phyloP scores from a whole-genome alignment of 2,797 vertebrate genomes.

The Sparidentex hasta region DNA sequence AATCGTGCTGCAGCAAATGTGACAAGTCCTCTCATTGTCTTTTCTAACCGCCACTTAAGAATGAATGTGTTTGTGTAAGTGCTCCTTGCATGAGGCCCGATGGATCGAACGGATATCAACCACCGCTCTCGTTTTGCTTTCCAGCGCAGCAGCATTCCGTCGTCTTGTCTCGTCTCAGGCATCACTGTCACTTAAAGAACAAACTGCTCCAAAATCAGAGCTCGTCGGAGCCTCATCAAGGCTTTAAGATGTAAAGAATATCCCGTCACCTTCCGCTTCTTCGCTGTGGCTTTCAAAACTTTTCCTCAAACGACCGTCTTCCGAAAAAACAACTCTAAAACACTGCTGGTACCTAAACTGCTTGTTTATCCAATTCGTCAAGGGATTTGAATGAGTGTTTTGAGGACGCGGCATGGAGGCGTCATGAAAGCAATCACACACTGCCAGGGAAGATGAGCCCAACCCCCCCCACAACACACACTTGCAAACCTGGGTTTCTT shows the following conservation, averaged over 20 bases:
- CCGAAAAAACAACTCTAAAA: slow-evolving; percentile 26
- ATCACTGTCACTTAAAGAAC: slow-evolving; percentile 37
- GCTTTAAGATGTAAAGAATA: slow-evolving; percentile 12
- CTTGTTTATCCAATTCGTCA: slow-evolving; percentile 74
- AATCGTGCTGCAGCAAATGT: neutral
- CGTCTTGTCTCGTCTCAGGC: neutral
- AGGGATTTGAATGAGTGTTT: slow-evolving; percentile 60
- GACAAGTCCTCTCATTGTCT: neutral
- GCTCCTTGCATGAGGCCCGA: neutral
- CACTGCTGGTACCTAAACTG: slow-evolving; percentile 45
- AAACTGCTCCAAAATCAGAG: slow-evolving; percentile 31
- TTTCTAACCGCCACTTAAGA: neutral
- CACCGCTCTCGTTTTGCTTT: neutral
- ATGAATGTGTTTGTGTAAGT: too few relatives aligned
- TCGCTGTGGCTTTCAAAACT: slow-evolving; percentile 34
- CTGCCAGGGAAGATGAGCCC: slow-evolving; percentile 53
- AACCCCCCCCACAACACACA: slow-evolving; percentile 24
- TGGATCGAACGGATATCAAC: neutral
- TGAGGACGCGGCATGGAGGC: slow-evolving; percentile 55
- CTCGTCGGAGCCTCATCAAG: slow-evolving; percentile 14
- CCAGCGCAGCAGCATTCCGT: slow-evolving; percentile 2
- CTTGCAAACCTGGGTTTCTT: slow-evolving; percentile 46
- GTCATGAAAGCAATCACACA: slow-evolving; percentile 65
- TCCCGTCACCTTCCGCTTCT: slow-evolving; percentile 18
- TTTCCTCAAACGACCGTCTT: slow-evolving; percentile 42